phyloP scores from a whole-genome alignment of 2,888 invertebrate species.

The Pterostichus niger region DNA sequence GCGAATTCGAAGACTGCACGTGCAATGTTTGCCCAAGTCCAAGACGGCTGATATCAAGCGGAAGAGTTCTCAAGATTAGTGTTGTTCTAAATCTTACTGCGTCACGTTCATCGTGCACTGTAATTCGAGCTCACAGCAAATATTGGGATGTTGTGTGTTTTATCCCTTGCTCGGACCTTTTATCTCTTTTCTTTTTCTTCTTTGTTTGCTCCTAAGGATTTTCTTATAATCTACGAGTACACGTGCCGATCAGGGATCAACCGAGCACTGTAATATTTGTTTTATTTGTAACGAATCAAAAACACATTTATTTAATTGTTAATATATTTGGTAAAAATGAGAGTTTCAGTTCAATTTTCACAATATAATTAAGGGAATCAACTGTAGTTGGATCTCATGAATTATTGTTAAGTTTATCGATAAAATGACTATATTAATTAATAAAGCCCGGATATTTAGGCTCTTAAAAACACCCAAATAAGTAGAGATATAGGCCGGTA shows the following conservation, averaged over 20 bases:
- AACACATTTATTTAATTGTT: constrained; percentile 3
- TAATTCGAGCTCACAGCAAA: constrained; percentile 75
- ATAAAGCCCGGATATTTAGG: too few species aligned
- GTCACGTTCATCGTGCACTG: constrained; percentile 72
- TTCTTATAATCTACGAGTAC: constrained; percentile 22
- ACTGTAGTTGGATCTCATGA: too few species aligned
- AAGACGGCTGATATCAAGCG: constrained; percentile 14
- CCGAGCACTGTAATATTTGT: constrained; percentile 26
- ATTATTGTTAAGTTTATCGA: too few species aligned
- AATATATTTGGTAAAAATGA: too few species aligned
- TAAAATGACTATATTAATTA: too few species aligned
- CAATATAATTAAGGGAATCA: too few species aligned
- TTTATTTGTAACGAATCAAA: not conserved
- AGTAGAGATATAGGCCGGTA: too few species aligned
- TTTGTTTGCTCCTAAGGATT: constrained; percentile 59
- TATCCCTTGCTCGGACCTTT: constrained; percentile 36
- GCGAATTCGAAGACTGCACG: constrained; percentile 6
- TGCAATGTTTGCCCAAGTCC: constrained; percentile 43
- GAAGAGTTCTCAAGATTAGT: constrained; percentile 64
- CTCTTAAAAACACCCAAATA: too few species aligned
- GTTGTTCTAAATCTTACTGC: constrained; percentile 69
- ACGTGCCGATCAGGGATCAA: constrained; percentile 15
- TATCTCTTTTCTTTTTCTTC: constrained; percentile 52
- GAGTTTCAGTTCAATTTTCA: too few species aligned
- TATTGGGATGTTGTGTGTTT: constrained; percentile 71